Evolutionary conservation across 1,140 invertebrate species (phyloP).

Genomic region (Tribolium castaneum): DNA sequence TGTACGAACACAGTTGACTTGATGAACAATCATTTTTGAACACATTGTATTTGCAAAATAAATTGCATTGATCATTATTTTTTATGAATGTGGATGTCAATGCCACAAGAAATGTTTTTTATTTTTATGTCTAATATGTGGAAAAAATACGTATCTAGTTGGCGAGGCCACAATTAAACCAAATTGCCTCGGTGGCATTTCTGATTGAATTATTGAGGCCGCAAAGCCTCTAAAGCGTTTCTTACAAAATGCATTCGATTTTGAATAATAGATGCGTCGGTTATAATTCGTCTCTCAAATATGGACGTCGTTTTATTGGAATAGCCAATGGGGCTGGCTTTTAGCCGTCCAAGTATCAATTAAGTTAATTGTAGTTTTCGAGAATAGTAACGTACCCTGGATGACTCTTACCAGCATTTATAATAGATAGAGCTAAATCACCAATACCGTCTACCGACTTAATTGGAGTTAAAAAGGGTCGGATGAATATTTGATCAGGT

Average conservation of each 20-base stretch:
- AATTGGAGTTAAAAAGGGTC: constrained; percentile 53
- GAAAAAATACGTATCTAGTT: no score
- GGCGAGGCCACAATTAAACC: no score
- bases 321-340: constrained; percentile 22
- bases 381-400: constrained; percentile 5
- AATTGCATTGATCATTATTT: no score
- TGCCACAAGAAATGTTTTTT: no score
- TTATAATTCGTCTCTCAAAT: not conserved
- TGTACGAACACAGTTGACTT: no score
- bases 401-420: constrained; percentile 31
- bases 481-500: constrained; percentile 42
- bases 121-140: no score
- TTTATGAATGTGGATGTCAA: no score
- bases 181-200: no score
- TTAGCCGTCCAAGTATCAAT: constrained; percentile 41
- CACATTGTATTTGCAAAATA: no score
- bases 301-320: constrained; percentile 17
- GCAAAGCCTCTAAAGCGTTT: not conserved
- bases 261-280: constrained; percentile 2
- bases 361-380: constrained; percentile 39
- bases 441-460: constrained; percentile 49
- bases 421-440: constrained; percentile 46
- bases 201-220: no score
- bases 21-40: no score
- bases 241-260: not conserved